phyloP scores from a whole-genome alignment of 2,797 vertebrate genomes.

The Pitangus sulphuratus region DNA sequence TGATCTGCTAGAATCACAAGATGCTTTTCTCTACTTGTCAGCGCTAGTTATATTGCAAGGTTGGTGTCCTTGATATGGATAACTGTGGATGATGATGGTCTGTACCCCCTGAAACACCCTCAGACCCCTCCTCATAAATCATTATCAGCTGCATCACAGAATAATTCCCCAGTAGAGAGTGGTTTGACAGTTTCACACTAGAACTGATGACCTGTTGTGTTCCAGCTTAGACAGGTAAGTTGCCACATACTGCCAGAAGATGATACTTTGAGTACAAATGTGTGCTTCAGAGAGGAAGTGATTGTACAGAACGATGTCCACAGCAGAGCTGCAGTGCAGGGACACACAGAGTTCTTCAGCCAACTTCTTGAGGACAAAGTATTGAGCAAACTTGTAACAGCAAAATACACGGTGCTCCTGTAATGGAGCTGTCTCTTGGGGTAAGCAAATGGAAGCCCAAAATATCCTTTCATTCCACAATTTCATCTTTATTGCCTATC shows the following conservation, averaged over 20 bases:
- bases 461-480: background rate
- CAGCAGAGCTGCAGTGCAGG: background rate
- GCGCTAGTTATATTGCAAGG: background rate
- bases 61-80: background rate
- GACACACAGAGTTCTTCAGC: background rate
- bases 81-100: background rate
- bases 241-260: background rate
- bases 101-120: background rate
- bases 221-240: background rate
- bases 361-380: background rate
- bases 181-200: background rate
- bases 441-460: background rate
- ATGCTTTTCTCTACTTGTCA: background rate
- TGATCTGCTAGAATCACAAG: background rate
- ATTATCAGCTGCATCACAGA: background rate
- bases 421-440: background rate
- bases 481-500: background rate
- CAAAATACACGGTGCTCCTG: background rate
- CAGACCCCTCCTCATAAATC: background rate
- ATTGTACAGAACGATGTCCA: fast-evolving
- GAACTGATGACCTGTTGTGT: background rate
- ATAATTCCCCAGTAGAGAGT: background rate
- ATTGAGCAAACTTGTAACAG: background rate
- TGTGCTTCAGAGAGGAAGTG: fast-evolving
- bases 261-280: background rate